Evolutionary conservation across 2,888 invertebrate genomes (phyloP).

Genomic region (Ormia ochracea): DNA sequence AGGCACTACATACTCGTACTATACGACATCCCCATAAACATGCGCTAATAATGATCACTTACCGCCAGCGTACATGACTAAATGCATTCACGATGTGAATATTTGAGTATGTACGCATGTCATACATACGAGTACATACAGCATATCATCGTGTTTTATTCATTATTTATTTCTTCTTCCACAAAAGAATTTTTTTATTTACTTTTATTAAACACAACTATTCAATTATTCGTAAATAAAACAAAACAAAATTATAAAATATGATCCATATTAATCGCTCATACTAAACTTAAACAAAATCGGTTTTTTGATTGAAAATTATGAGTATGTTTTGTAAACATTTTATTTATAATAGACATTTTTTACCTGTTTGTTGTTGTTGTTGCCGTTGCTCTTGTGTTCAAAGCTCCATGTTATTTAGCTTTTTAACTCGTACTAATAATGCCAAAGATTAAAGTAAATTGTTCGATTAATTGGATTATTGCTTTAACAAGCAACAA

Average conservation of each 20-base stretch:
- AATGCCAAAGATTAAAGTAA: slow-evolving; percentile 63
- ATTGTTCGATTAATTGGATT: slow-evolving; percentile 66
- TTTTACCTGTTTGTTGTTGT: background rate
- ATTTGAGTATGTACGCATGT: too few species aligned
- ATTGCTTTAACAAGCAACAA: slow-evolving; percentile 63
- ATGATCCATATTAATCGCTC: slow-evolving; percentile 40
- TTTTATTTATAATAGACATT: background rate
- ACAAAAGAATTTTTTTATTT: background rate
- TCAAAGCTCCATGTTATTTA: slow-evolving; percentile 31
- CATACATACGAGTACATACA: background rate
- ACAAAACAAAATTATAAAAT: slow-evolving; percentile 18
- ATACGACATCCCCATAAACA: too few species aligned
- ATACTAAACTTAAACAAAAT: slow-evolving; percentile 19
- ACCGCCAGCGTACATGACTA: slow-evolving; percentile 1
- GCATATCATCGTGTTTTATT: slow-evolving; percentile 3
- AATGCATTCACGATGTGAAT: too few species aligned
- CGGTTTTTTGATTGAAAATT: slow-evolving; percentile 35
- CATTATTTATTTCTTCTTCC: background rate
- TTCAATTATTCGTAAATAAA: slow-evolving; percentile 26
- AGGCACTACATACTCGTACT: slow-evolving; percentile 2
- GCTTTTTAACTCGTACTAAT: slow-evolving; percentile 51
- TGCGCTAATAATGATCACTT: slow-evolving; percentile 42
- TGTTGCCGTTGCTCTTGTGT: slow-evolving; percentile 4
- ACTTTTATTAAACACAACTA: background rate
- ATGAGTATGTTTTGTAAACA: slow-evolving; percentile 16